These are phyloP conservation scores for Callimorpha dominula DNA, from an alignment of 2,888 invertebrate species.

Conservation along the genomic window DNA sequence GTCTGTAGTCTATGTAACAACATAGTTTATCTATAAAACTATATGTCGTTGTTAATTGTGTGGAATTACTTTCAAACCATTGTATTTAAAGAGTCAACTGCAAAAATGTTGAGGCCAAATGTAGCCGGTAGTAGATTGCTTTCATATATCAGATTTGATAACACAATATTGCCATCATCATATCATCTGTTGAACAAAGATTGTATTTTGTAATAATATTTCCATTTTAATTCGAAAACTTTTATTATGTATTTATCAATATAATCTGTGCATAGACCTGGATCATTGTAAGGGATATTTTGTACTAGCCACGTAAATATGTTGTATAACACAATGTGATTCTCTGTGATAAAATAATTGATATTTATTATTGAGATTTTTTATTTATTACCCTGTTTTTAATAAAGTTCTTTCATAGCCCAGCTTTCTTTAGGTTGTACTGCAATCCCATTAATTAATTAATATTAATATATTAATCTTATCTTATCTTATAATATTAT, in stretches of 20 bases:
- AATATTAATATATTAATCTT: too few species aligned
- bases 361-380: constrained; percentile 78
- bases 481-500: too few species aligned
- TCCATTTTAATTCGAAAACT: constrained; percentile 60
- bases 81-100: constrained; percentile 22
- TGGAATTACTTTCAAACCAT: constrained; percentile 62
- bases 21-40: constrained; percentile 60
- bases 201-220: constrained; percentile 74
- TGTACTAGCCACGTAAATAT: constrained; percentile 85
- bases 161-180: constrained; percentile 10
- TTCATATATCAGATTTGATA: neutral
- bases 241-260: constrained; percentile 55
- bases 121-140: neutral
- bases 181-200: constrained; percentile 63
- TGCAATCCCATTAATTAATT: too few species aligned
- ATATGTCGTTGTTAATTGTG: constrained; percentile 63
- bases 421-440: neutral
- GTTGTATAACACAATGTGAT: constrained; percentile 87
- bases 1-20: constrained; percentile 42
- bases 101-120: constrained; percentile 25
- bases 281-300: constrained; percentile 79
- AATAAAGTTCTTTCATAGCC: neutral
- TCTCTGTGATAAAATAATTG: constrained; percentile 87
- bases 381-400: constrained; percentile 56
- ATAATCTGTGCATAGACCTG: constrained; percentile 64